Conservation (phyloP, 2,888 invertebrate genomes). For the Patella pellucida region DNA sequence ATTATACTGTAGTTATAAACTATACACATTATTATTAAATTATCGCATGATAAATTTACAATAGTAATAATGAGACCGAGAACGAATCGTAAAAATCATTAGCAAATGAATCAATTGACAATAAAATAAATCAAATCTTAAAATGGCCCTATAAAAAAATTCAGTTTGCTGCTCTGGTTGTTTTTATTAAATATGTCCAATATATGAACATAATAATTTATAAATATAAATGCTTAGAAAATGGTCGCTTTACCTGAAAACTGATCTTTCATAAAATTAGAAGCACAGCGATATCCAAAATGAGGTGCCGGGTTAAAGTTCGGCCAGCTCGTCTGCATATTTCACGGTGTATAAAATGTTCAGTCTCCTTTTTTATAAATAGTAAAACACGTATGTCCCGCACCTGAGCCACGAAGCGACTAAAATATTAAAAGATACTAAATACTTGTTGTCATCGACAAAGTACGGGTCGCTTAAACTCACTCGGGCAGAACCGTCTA, state of each 20-base stretch:
- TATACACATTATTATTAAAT: too few relatives aligned
- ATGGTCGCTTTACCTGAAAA: neutral
- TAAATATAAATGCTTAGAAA: too few relatives aligned
- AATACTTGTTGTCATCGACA: conserved; percentile 3
- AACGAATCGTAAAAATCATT: too few relatives aligned
- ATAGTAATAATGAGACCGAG: too few relatives aligned
- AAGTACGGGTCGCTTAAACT: neutral
- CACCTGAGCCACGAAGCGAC: conserved; percentile 4
- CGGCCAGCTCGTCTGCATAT: neutral
- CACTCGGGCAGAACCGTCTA: neutral
- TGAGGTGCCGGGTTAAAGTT: conserved; percentile 3
- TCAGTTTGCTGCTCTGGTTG: too few relatives aligned
- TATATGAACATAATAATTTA: too few relatives aligned
- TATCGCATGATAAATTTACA: too few relatives aligned
- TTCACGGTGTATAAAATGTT: neutral
- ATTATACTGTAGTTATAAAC: too few relatives aligned
- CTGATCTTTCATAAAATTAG: conserved; percentile 6
- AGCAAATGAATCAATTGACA: too few relatives aligned
- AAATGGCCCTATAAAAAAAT: too few relatives aligned
- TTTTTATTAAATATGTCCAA: too few relatives aligned
- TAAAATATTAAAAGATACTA: conserved; percentile 1
- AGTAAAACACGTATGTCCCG: conserved; percentile 2
- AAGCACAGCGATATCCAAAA: conserved; percentile 8
- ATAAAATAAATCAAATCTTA: too few relatives aligned
- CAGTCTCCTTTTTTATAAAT: neutral